Base-by-base conservation (phyloP, 2,888 invertebrate species). In the Chrysina gloriosa region DNA sequence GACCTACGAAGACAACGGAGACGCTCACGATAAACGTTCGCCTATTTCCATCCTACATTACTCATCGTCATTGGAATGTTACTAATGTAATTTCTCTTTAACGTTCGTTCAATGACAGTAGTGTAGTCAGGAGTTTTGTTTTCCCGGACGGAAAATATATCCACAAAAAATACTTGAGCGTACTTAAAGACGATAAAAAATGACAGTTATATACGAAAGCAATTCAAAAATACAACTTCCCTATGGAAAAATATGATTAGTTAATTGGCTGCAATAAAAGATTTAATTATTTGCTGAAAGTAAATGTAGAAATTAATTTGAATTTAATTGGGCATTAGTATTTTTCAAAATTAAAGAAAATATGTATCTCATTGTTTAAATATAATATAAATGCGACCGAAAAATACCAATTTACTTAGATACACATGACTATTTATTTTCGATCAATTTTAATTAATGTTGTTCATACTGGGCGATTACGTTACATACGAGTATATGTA, bases 1-100 rank as follows among this genome's bases (percentile, higher is more conserved):
- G 98, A 98, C 88, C 98, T 97, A 90, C 79, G 84, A 84, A 82
- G 34, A 34, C 16, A 45, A 14, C 45, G 16, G 7, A 45, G 14
- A 19, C 6, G 45, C 16, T 16, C 2, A 61, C 16, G 56, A 52
- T 7, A 47, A 14, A 25, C 11, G 34, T 36, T 3, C n/a, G 14
- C 6, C 6, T 21, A 29, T 64, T 58, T 65, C 68, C 48, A 29
- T 58, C 48, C 61, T 29, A 47, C 64, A 50, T 61, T 58, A 39
- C 56, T 39, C 61, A 67, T 56, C 29, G 50, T 48, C 16, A n/a
- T 63, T 7, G 23, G 11, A 19, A 16, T 58, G 23, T 42, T 25
- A 42, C 27, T 6, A 25, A 11, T 11, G 3, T 7, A 16, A 31
- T 31, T 48, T 52, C 19, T 7, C 2, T 11, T 19, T n/a, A 63